Evolutionary conservation across 2,888 invertebrate genomes (phyloP), one percentile per base, ranked within the genome.

Genomic region (Patella ulyssiponensis): DNA sequence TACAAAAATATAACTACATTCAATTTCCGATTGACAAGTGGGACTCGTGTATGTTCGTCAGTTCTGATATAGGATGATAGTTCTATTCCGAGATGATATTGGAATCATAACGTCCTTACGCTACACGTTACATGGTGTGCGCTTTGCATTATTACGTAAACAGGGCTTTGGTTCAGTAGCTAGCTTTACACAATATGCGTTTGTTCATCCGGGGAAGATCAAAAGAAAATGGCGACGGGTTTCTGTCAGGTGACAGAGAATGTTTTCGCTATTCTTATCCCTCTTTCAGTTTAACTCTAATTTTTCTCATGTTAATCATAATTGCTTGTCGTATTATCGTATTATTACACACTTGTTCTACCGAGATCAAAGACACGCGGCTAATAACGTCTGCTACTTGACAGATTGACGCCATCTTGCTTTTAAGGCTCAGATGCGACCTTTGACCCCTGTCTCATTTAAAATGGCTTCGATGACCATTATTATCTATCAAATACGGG

Each of bases 291-390:
- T 64, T 64, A 64, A 64, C 64, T 64, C 64, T 64, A 64, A 64
- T 64, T 64, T 64, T 64, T 64, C 64, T 23, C 64, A 12, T 64
- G 64, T 64, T 64, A 64, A 64, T 64, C 64, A 64, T 64, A 64
- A 64, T 64, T 64, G 64, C 64, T 64, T 64, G 64, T 64, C 64
- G 64, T 64, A 64, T 64, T 64, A 64, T 64, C 20, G 64, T 64
- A 64, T 64, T 64, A 64, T 20, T 64, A 64, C 20, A 23, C 64
- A 64, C 64, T 64, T 64, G 64, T 64, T 64, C 23, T 14, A 64
- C 2, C 20, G 23, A 64, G 64, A 64, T 64, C 64, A 64, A 64
- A 64, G 64, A 12, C 64, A 64, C 20, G 23, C 64, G 64, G 64
- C 64, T 64, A 64, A 64, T 64, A 23, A 23, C 23, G 64, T 64